phyloP scores from a whole-genome alignment of 2,797 vertebrate genomes.

The Danionella dracula region DNA sequence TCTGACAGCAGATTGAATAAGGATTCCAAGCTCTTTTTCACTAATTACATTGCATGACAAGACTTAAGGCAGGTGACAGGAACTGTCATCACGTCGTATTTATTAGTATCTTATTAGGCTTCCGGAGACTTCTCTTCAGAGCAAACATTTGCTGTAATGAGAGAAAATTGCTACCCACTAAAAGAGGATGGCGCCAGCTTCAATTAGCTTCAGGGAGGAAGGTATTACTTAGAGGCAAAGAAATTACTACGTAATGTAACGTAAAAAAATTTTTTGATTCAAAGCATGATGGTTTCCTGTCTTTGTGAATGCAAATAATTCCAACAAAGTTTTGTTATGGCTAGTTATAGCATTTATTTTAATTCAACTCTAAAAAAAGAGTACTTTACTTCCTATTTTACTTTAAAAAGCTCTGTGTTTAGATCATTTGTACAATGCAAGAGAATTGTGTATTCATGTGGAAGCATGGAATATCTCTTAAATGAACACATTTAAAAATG shows the following conservation, averaged over 20 bases:
- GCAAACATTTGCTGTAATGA: slow-evolving; percentile 62
- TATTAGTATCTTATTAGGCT: slow-evolving; percentile 49
- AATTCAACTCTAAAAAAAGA: too few species aligned
- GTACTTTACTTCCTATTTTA: too few species aligned
- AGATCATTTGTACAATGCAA: too few species aligned
- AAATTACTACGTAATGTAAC: slow-evolving; percentile 58
- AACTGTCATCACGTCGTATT: slow-evolving; percentile 54
- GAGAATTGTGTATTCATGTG: too few species aligned
- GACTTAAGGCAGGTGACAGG: slow-evolving; percentile 39
- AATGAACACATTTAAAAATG: too few species aligned
- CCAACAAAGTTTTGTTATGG: background rate
- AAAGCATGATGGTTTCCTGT: slow-evolving; percentile 12
- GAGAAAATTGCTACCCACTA: slow-evolving; percentile 70
- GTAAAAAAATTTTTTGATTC: slow-evolving; percentile 56
- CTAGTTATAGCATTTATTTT: too few species aligned
- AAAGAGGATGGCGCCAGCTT: slow-evolving; percentile 67
- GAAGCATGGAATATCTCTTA: too few species aligned
- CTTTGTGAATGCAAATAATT: slow-evolving; percentile 50
- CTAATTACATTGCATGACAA: slow-evolving; percentile 37
- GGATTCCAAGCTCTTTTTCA: slow-evolving; percentile 47
- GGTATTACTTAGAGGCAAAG: slow-evolving; percentile 63
- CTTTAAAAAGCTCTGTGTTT: too few species aligned
- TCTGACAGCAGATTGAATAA: slow-evolving; percentile 2
- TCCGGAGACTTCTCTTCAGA: slow-evolving; percentile 50
- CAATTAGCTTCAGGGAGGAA: slow-evolving; percentile 70